Evolutionary conservation across 1,140 invertebrate genomes (phyloP), one percentile per base, ranked within the genome.

Genomic region (Lucilia cuprina): DNA sequence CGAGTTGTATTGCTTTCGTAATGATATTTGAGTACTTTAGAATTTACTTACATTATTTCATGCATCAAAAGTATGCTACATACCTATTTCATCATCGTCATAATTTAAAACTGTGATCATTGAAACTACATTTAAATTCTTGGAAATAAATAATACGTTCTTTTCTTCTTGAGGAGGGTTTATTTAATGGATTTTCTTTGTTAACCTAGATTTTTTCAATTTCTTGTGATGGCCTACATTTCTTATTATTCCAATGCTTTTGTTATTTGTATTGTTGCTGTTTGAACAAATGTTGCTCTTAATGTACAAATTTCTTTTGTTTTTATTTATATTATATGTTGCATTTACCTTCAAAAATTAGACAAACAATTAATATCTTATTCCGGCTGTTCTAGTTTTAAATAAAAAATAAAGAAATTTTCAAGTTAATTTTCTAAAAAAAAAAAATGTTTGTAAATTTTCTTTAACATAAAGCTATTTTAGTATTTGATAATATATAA

Each of bases 181-280:
- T 60, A 2, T 70, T 70, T 19, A 70, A 70, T 70, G 60, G 60
- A 19, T 70, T 70, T 70, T 70, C 60, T 70, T 70, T 4, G 17
- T 25, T 70, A 70, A 70, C 60, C 60, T 21, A 70, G 60, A 70
- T 70, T 19, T 70, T 70, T 60, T 60, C 50, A 60, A 60, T 60
- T 17, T 13, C 5, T 14, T 60, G 4, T 14, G 13, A n/a, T 60
- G 50, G 50, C 50, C 50, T 60, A 60, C 13, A 60, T 60, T 60
- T 60, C 50, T 60, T 60, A 14, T 14, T 60, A 5, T 60, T 41
- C 7, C 0, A 10, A 41, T 41, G 41, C 17, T 14, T 8, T 60
- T 41, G 41, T 41, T 41, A 10, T 41, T 41, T 41, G 41, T 41
- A 41, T 55, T 55, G 9, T 55, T 55, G 12, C 17, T 55, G 17